phyloP scores from a whole-genome alignment of 2,797 vertebrate genomes.

The Gypaetus barbatus region DNA sequence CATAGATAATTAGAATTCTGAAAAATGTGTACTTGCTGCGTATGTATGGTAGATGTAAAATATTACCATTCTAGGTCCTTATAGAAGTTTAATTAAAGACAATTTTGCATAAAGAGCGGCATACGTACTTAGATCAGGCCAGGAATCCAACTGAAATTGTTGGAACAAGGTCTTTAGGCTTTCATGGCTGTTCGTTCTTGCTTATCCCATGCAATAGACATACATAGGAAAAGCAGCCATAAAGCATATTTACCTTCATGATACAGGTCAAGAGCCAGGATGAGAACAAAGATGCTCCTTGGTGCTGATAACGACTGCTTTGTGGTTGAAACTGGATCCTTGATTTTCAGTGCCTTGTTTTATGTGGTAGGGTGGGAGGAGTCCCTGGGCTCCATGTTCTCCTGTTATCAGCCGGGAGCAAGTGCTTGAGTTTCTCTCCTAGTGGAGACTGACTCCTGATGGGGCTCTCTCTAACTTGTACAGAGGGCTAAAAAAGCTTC shows the following conservation, averaged over 20 bases:
- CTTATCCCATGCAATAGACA: background rate
- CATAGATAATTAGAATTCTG: background rate
- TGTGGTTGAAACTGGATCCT: constrained; percentile 39
- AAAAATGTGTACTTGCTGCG: background rate
- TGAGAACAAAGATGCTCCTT: constrained; percentile 24
- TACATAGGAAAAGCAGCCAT: background rate
- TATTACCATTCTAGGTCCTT: background rate
- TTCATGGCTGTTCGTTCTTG: background rate
- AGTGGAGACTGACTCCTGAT: background rate
- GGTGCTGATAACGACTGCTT: constrained; percentile 1
- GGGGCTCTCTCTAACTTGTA: background rate
- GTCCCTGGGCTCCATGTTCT: background rate
- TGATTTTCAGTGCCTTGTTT: background rate
- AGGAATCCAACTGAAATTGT: background rate
- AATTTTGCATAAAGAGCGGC: background rate
- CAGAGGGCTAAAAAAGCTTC: background rate
- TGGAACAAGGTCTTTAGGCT: background rate
- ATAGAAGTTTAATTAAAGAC: background rate
- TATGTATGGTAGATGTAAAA: background rate
- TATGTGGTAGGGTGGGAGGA: background rate
- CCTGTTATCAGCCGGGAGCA: background rate
- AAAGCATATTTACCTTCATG: background rate
- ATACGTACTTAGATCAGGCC: background rate
- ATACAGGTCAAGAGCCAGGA: background rate
- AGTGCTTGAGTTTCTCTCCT: background rate